Evolutionary conservation across 2,113 vertebrate genomes (phyloP), one percentile per base, ranked within the genome.

Genomic region (Odocoileus virginianus): DNA sequence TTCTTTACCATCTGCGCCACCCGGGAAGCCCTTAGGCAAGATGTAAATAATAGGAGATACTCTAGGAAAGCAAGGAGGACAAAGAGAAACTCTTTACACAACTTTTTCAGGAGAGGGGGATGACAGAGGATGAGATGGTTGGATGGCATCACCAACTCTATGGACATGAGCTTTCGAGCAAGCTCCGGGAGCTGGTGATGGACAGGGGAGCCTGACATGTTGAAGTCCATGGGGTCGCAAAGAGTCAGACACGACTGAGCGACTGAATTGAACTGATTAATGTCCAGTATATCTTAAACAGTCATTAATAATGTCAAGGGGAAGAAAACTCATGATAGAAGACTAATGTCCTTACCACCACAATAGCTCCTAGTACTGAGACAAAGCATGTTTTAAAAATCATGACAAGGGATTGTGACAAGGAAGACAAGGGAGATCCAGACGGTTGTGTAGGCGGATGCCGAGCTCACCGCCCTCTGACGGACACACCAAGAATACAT

Each of bases 291-390:
- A 10, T 57, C 16, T 14, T 36, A 82, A 93, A 52, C 28, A 60
- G n/a, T 28, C 47, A 76, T 52, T 28, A 96, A 94, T 47, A 71
- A 96, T 92, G 55, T 71, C 57, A 93, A 45, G n/a, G 27, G 19
- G 17, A 96, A 74, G 23, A 43, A 10, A 5, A 52, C 21, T 94
- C 36, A 78, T 17, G 2, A 82, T 28, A 86, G 94, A 95, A 92
- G 33, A 47, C 11, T 67, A 64, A 94, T 76, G 61, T 94, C 27
- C 60, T 52, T 92, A 54, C 4, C 50, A 82, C 13, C 89, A 81
- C 89, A 81, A 76, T 27, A 74, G 36, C 7, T 54, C 36, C 84
- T 89, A 54, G 3, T 25, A 30, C 85, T 23, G 88, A 85, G 43
- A 30, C 43, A 82, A 74, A 87, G 57, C 2, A 52, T 60, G 58